Conservation (phyloP, 2,888 invertebrate genomes). For the Mycalesis mineus region DNA sequence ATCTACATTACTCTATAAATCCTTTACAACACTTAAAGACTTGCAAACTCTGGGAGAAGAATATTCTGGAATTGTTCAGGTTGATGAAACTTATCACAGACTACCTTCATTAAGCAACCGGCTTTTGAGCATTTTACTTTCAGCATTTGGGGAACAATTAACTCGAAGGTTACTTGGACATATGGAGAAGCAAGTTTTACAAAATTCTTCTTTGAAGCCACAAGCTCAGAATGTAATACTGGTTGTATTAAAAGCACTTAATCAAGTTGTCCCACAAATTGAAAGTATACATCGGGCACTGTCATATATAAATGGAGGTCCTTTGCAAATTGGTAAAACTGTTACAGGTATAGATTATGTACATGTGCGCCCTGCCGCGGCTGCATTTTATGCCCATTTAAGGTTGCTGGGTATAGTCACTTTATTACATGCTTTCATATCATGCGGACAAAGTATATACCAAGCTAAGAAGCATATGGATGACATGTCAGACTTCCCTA, state of each 20-base stretch:
- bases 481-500: conserved; percentile 57
- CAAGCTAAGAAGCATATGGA: conserved; percentile 65
- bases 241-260: conserved; percentile 69
- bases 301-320: conserved; percentile 90
- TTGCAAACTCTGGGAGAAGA: conserved; percentile 97
- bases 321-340: conserved; percentile 91
- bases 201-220: conserved; percentile 75
- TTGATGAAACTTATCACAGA: conserved; percentile 80
- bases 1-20: conserved; percentile 86
- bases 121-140: conserved; percentile 79
- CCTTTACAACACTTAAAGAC: conserved; percentile 87
- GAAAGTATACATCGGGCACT: conserved; percentile 87
- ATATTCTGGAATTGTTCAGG: conserved; percentile 95
- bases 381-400: conserved; percentile 66
- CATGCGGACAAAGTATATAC: conserved; percentile 61
- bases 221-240: conserved; percentile 79
- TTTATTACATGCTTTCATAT: conserved; percentile 60
- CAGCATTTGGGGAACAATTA: conserved; percentile 83
- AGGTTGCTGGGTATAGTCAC: conserved; percentile 63
- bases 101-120: conserved; percentile 82
- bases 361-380: conserved; percentile 69
- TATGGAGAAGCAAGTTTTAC: conserved; percentile 72
- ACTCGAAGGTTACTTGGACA: conserved; percentile 74
- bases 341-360: conserved; percentile 89
- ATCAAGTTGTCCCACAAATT: conserved; percentile 79